A percentile compares a stretch with the other conserved stretches of the same genome.
phyloP scores from a whole-genome alignment of 2,113 vertebrate species.

The Shinisaurus crocodilurus region DNA sequence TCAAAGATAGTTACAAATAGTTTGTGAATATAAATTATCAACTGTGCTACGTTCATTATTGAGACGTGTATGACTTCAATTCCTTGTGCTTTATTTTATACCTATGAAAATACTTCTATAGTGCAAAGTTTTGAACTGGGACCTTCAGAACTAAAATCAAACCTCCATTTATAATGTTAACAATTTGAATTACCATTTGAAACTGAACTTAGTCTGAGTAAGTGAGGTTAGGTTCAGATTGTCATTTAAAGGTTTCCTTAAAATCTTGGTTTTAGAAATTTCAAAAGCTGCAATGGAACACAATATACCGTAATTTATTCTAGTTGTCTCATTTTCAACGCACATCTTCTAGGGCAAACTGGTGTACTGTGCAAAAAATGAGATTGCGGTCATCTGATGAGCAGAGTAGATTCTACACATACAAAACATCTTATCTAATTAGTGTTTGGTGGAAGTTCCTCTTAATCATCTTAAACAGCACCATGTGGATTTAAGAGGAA shows the following conservation, averaged over 20 bases:
- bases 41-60: background rate
- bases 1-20: background rate
- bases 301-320: background rate
- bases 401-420: slow-evolving; percentile 6
- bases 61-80: background rate
- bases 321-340: slow-evolving; percentile 25
- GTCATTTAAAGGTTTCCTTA: background rate
- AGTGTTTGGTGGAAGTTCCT: slow-evolving; percentile 40
- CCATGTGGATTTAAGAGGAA: slow-evolving; percentile 24
- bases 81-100: background rate
- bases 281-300: background rate
- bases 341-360: background rate
- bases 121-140: background rate
- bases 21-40: background rate
- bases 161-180: background rate
- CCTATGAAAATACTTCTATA: background rate
- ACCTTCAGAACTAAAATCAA: background rate
- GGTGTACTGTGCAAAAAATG: slow-evolving; percentile 12
- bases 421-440: background rate
- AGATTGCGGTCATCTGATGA: slow-evolving; percentile 2
- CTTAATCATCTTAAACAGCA: slow-evolving; percentile 34
- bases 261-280: background rate
- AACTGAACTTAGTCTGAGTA: background rate
- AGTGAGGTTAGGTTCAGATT: background rate
- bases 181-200: background rate